Base-by-base conservation (phyloP, 2,113 vertebrate genomes). In the Chascanopsetta lugubris region DNA sequence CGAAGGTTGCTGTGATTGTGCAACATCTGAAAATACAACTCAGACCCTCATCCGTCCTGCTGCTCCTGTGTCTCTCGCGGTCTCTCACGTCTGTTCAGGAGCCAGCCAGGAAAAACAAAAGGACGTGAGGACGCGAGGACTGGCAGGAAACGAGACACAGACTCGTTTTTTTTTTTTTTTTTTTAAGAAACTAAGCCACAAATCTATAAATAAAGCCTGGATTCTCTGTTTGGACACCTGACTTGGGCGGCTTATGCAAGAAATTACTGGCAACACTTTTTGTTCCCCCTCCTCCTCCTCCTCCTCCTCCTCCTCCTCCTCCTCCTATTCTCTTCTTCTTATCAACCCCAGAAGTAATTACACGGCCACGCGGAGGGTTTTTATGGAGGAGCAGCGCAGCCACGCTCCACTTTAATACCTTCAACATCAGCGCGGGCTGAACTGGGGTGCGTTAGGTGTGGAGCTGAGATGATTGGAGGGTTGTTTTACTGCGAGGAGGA, bases 151-250 rank as follows among this genome's bases (percentile, higher is more conserved):
- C 66, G 26, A 51, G 40, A 61, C 58, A 38, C 55, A 61, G 18
- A 49, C 34, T n/a, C n/a, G n/a, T n/a, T n/a, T n/a, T n/a, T n/a
- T n/a, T n/a, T n/a, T n/a, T n/a, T n/a, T n/a, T n/a, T n/a, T 47
- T 64, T 58, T 75, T 57, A 46, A 74, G 58, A 80, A 58, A 40
- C 59, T 42, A 42, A 58, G 69, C 72, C 65, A 64, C 29, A 72
- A 68, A 75, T 70, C 69, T 88, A 85, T 77, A 85, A 83, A 83
- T 79, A 83, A 75, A 65, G 47, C 42, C 32, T 59, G 54, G 69
- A 79, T 61, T 83, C 72, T 77, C 67, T 26, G 26, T 80, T 83
- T 77, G 79, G 80, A 84, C 80, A 85, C 70, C 70, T 69, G 80
- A 82, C 55, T n/a, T 78, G 67, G 49, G 48, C 30, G 30, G 62